Conservation (phyloP, 2,113 vertebrate genomes). For the Ochotona curzoniae region DNA sequence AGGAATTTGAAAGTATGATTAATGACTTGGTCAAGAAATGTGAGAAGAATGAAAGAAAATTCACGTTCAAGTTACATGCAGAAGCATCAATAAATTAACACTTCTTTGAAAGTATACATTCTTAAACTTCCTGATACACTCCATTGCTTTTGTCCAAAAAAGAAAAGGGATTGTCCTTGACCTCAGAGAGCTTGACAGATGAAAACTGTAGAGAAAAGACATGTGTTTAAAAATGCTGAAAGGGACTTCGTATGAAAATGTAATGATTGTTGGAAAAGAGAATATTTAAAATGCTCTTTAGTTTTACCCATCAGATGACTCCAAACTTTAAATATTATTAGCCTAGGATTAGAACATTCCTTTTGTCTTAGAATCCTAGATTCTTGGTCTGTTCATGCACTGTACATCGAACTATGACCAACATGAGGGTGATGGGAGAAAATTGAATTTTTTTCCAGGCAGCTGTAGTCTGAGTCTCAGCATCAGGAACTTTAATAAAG, state of each 20-base stretch:
- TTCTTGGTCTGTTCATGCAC: too few relatives aligned
- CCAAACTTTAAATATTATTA: slow-evolving; percentile 1
- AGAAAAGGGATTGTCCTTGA: not conserved
- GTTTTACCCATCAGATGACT: not conserved
- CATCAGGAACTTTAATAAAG: too few relatives aligned
- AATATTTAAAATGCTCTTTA: slow-evolving; percentile 27
- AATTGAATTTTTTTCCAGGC: too few relatives aligned
- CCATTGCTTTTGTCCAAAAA: not conserved
- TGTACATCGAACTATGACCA: too few relatives aligned
- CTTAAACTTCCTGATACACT: not conserved
- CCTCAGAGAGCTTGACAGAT: slow-evolving; percentile 2
- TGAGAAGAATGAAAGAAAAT: slow-evolving; percentile 49
- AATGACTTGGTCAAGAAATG: slow-evolving; percentile 32
- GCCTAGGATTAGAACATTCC: not conserved
- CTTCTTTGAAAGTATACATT: not conserved
- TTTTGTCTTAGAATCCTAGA: too few relatives aligned
- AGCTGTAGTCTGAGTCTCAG: too few relatives aligned
- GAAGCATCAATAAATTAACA: not conserved
- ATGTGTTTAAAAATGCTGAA: slow-evolving; percentile 14
- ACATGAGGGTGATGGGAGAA: too few relatives aligned
- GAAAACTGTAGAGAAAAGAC: not conserved
- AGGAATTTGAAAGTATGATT: not conserved
- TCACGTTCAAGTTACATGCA: not conserved
- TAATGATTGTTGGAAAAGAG: not conserved
- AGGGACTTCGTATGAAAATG: slow-evolving; percentile 16